Conservation (phyloP, 2,113 vertebrate genomes). For the Bubo scandiacus region DNA sequence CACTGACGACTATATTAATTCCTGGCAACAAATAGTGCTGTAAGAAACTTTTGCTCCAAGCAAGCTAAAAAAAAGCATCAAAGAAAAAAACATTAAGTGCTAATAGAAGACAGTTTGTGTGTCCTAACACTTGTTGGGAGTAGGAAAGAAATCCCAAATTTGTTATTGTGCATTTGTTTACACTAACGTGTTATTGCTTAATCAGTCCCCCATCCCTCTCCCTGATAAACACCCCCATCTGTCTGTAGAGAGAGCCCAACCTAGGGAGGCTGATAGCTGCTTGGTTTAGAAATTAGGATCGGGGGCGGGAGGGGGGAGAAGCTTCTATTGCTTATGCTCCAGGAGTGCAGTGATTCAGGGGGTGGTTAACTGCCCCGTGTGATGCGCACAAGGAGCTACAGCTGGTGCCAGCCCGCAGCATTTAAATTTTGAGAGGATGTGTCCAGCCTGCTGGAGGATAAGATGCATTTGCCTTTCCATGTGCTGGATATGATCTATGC, state of each 20-base stretch:
- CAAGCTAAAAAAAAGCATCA: not conserved
- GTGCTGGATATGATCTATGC: not conserved
- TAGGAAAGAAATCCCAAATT: conserved; percentile 1
- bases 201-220: not conserved
- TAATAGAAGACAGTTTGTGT: not conserved
- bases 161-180: conserved; percentile 20
- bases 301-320: not conserved
- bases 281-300: not conserved
- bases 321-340: not conserved
- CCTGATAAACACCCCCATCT: not conserved
- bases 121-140: not conserved
- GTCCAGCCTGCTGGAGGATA: not conserved
- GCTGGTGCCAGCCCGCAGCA: not conserved
- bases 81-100: not conserved
- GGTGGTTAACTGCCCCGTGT: not conserved
- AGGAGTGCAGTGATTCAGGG: not conserved
- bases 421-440: not conserved
- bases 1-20: not conserved
- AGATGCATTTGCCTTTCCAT: not conserved
- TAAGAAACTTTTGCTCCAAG: not conserved
- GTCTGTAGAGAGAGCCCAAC: not conserved
- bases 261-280: not conserved
- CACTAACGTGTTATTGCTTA: not conserved
- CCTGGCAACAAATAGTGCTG: not conserved
- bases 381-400: not conserved